Percentiles rank a stretch among this genome's conserved stretches.
Conservation (phyloP, 2,797 vertebrate species). For the Champsocephalus gunnari region DNA sequence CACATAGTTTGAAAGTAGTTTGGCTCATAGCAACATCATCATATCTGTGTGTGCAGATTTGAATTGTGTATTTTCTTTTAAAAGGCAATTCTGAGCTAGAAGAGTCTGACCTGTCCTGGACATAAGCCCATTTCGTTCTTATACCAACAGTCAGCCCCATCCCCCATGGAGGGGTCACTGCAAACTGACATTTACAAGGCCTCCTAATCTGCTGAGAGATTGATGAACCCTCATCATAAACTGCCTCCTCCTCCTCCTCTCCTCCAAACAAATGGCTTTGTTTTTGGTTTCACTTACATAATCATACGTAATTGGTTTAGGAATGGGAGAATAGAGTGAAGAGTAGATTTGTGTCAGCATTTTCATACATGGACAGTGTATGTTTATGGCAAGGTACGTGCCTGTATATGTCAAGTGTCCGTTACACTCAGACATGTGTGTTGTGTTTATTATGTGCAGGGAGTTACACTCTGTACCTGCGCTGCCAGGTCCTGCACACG, state of each 20-base stretch:
- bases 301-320: constrained; percentile 11
- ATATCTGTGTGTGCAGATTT: constrained; percentile 17
- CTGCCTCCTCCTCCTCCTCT: constrained; percentile 21
- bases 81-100: constrained; percentile 19
- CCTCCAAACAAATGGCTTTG: constrained; percentile 40
- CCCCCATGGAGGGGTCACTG: constrained; percentile 67
- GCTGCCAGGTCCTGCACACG: constrained; percentile 74
- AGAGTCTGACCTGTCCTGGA: constrained; percentile 41
- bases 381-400: constrained; percentile 49
- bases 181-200: constrained; percentile 75
- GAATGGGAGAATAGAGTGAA: constrained; percentile 9
- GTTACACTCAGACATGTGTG: constrained; percentile 59
- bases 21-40: neutral
- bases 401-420: constrained; percentile 54
- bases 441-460: constrained; percentile 72
- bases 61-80: neutral
- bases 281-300: constrained; percentile 42
- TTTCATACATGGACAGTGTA: constrained; percentile 31
- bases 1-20: neutral
- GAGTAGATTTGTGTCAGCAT: constrained; percentile 40
- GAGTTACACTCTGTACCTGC: constrained; percentile 77
- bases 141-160: constrained; percentile 55
- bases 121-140: constrained; percentile 45
- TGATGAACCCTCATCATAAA: constrained; percentile 65
- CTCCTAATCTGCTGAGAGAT: constrained; percentile 76